Evolutionary conservation across 2,797 vertebrate species (phyloP).

Genomic region (Macropodus opercularis): DNA sequence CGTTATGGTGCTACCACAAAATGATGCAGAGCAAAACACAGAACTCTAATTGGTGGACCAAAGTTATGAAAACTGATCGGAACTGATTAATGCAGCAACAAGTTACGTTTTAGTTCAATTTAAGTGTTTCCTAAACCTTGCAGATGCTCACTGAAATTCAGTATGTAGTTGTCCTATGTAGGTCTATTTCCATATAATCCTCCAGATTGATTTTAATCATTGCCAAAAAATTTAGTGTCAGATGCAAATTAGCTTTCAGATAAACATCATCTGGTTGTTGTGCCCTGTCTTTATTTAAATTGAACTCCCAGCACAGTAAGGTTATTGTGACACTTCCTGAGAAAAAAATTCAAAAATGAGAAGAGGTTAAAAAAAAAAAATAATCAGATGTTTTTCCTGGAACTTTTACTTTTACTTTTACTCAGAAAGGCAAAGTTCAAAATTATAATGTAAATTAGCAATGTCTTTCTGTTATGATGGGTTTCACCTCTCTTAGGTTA

Average conservation of each 20-base stretch:
- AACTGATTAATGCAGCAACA: constrained; percentile 33
- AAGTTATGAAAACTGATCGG: constrained; percentile 45
- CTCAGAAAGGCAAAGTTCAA: neutral
- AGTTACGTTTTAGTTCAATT: constrained; percentile 11
- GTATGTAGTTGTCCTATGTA: neutral
- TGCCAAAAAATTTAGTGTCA: neutral
- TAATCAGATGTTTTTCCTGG: too few species aligned
- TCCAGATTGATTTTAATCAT: neutral
- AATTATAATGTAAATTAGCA: neutral
- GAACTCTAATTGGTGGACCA: constrained; percentile 29
- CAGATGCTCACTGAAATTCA: constrained; percentile 5
- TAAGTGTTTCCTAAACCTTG: neutral
- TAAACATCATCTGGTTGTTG: neutral
- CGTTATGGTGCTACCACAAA: constrained; percentile 52
- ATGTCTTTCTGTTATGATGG: neutral
- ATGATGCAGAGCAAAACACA: constrained; percentile 45
- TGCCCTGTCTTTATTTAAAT: neutral
- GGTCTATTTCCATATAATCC: constrained; percentile 12
- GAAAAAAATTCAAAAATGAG: too few species aligned
- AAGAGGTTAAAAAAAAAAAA: too few species aligned
- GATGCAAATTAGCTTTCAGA: neutral
- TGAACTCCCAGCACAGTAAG: neutral
- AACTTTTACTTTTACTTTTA: too few species aligned
- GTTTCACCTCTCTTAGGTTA: constrained; percentile 57
- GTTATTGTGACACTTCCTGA: too few species aligned